Percentiles rank a stretch among this genome's conserved stretches.
phyloP scores from a whole-genome alignment of 2,797 vertebrate genomes.

The Anas flavirostris region DNA sequence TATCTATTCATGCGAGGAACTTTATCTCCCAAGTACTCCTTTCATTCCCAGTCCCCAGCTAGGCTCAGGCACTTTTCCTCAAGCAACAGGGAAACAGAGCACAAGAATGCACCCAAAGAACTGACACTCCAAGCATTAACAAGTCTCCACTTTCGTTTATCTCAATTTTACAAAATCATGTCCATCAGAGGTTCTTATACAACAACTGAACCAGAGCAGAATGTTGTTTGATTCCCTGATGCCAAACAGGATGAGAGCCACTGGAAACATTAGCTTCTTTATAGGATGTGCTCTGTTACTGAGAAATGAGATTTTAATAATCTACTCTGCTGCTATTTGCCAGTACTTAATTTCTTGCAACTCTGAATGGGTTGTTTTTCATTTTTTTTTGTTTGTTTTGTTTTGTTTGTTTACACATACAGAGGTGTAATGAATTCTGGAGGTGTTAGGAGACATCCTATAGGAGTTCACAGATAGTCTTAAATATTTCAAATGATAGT shows the following conservation, averaged over 20 bases:
- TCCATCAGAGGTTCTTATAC: not conserved
- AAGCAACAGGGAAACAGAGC: not conserved
- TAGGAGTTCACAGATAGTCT: not conserved
- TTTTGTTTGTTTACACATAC: not conserved
- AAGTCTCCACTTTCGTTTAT: not conserved
- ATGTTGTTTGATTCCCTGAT: not conserved
- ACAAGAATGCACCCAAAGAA: accelerated
- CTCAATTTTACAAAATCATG: not conserved
- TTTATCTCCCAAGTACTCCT: accelerated
- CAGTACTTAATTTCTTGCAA: not conserved
- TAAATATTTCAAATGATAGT: not conserved
- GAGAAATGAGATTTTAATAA: not conserved
- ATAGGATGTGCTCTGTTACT: not conserved
- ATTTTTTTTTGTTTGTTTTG: not conserved
- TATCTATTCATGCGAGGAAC: not conserved
- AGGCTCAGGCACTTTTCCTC: not conserved
- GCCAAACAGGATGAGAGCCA: not conserved
- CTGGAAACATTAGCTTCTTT: not conserved
- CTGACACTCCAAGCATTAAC: not conserved
- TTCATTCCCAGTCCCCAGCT: not conserved
- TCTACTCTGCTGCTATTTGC: not conserved
- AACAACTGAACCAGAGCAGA: not conserved
- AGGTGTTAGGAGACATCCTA: not conserved
- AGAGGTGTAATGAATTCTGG: not conserved
- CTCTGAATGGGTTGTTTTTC: not conserved